Evolutionary conservation across 2,888 invertebrate genomes (phyloP).

Genomic region (Sinopyrophorus schimmeli): DNA sequence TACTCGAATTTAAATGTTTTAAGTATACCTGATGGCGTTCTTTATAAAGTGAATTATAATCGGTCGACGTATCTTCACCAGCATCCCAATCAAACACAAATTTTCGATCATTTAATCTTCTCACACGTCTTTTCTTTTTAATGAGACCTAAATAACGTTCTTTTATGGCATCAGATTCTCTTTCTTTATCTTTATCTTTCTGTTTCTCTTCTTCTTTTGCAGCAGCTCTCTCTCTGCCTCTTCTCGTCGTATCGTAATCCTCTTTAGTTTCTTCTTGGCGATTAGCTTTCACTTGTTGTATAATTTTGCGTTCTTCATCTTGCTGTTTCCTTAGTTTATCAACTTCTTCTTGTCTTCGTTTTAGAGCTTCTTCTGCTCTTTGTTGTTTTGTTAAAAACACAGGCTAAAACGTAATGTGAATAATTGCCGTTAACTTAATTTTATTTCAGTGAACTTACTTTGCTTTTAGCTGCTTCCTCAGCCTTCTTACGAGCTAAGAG

Average conservation of each 20-base stretch:
- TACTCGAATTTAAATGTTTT: too few species aligned
- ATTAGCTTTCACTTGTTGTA: conserved; percentile 44
- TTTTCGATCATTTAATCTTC: conserved; percentile 95
- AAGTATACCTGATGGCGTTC: conserved; percentile 85
- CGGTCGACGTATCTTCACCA: conserved; percentile 95
- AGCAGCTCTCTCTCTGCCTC: conserved; percentile 57
- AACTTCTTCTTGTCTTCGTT: conserved; percentile 86
- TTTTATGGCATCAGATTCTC: conserved; percentile 93
- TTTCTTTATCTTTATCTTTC: conserved; percentile 82
- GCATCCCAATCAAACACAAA: conserved; percentile 99
- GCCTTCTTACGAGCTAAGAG: conserved; percentile 93
- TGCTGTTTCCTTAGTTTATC: conserved; percentile 75
- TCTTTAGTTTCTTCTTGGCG: conserved; percentile 47
- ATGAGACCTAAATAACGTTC: conserved; percentile 92
- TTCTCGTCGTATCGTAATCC: conserved; percentile 44
- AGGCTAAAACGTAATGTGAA: conserved; percentile 62
- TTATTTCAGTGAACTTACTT: conserved; percentile 56
- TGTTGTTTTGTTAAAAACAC: conserved; percentile 97
- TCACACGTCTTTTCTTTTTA: conserved; percentile 89
- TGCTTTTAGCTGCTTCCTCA: conserved; percentile 91
- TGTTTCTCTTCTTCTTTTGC: conserved; percentile 60
- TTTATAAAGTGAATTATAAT: conserved; percentile 96
- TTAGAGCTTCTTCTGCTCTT: conserved; percentile 85
- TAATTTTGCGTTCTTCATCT: conserved; percentile 63
- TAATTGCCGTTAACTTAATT: background rate